These are phyloP conservation scores for Bucco capensis DNA, from an alignment of 2,113 vertebrate species.

Conservation along the genomic window DNA sequence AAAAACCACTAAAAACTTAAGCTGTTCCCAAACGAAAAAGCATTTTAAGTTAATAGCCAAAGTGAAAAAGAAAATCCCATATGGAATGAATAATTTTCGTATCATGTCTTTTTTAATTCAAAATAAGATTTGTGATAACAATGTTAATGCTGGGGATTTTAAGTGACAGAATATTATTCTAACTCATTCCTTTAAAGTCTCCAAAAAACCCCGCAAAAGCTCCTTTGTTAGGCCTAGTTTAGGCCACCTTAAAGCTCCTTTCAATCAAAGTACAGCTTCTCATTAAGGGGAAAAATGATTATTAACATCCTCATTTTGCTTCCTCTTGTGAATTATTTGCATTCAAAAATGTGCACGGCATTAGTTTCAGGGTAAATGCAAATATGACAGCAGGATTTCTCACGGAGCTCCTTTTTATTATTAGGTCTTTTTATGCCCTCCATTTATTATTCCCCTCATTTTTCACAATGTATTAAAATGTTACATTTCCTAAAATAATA, in stretches of 20 bases:
- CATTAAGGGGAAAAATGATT: slow-evolving; percentile 81
- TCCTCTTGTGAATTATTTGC: slow-evolving; percentile 82
- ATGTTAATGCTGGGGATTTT: slow-evolving; percentile 62
- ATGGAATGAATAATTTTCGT: slow-evolving; percentile 64
- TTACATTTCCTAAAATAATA: slow-evolving; percentile 79
- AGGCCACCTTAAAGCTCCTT: slow-evolving; percentile 74
- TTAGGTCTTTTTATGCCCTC: slow-evolving; percentile 78
- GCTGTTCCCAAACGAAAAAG: slow-evolving; percentile 23
- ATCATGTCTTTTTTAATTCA: slow-evolving; percentile 64
- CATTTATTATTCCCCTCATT: slow-evolving; percentile 80
- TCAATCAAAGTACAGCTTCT: slow-evolving; percentile 78
- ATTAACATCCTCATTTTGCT: slow-evolving; percentile 80
- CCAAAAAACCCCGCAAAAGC: not conserved
- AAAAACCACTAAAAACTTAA: not conserved
- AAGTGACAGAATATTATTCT: slow-evolving; percentile 61
- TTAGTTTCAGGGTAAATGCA: slow-evolving; percentile 84
- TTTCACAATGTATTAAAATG: slow-evolving; percentile 80
- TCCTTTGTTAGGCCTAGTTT: slow-evolving; percentile 72
- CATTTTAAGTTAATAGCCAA: slow-evolving; percentile 46
- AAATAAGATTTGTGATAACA: slow-evolving; percentile 66
- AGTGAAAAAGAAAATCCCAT: slow-evolving; percentile 53
- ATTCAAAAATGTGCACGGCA: slow-evolving; percentile 78
- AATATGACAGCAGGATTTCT: slow-evolving; percentile 81
- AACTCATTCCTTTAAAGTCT: slow-evolving; percentile 58
- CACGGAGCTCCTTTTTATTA: slow-evolving; percentile 79